These are phyloP conservation scores for Trissonchulus sp. DNA, from an alignment of 2,888 invertebrate genomes.

Conservation along the genomic window DNA sequence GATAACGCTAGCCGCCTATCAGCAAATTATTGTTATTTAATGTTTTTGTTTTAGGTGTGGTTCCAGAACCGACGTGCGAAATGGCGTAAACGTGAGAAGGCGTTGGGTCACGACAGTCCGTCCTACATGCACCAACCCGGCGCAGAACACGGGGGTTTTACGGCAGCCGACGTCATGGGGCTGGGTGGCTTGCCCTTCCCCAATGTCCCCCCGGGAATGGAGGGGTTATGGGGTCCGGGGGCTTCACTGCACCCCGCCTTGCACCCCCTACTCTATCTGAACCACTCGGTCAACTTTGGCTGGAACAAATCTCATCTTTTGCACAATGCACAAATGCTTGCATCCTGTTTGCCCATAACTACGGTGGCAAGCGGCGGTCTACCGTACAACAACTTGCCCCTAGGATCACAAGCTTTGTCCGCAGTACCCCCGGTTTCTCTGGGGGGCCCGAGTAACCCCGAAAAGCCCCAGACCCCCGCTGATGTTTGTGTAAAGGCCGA, in stretches of 20 bases:
- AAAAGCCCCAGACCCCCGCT: too few species aligned
- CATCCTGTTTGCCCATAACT: background rate
- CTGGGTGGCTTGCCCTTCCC: background rate
- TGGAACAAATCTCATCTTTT: background rate
- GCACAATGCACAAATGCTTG: background rate
- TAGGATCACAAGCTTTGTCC: too few species aligned
- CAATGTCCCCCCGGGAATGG: background rate
- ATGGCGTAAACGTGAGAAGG: slow-evolving; percentile 35
- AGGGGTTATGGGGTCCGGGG: background rate
- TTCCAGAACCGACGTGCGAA: slow-evolving; percentile 37
- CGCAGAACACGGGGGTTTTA: background rate
- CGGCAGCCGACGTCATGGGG: background rate
- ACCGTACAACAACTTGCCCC: too few species aligned
- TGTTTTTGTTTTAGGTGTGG: slow-evolving; percentile 28
- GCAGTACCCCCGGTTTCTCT: too few species aligned
- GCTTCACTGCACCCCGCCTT: background rate
- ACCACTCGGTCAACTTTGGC: too few species aligned
- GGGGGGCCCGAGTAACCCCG: too few species aligned
- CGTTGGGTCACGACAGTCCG: slow-evolving; percentile 30
- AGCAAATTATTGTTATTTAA: too few species aligned
- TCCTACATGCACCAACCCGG: background rate
- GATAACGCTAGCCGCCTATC: too few species aligned
- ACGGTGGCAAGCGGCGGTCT: too few species aligned
- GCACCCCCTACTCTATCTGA: background rate
- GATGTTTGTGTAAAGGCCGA: too few species aligned